A percentile compares a stretch with the other conserved stretches of the same genome.
Evolutionary conservation across 2,113 vertebrate genomes (phyloP).

Genomic region (Varanus komodoensis): DNA sequence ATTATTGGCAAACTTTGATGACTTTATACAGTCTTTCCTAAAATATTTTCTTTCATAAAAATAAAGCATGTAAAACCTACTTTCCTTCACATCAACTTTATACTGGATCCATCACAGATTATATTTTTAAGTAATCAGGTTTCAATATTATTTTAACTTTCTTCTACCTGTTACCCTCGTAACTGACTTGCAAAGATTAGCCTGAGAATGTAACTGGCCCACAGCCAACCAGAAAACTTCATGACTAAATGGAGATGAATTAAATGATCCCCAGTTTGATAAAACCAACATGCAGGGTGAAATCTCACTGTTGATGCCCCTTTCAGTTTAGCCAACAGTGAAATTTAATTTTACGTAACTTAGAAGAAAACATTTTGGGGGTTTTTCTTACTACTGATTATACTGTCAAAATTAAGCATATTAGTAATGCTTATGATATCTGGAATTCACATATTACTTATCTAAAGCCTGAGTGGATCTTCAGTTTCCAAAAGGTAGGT

Average conservation of each 20-base stretch:
- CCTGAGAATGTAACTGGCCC: background rate
- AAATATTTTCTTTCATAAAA: background rate
- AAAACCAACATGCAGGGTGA: background rate
- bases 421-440: background rate
- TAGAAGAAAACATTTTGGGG: background rate
- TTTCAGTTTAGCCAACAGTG: background rate
- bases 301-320: background rate
- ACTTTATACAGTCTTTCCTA: background rate
- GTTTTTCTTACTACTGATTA: background rate
- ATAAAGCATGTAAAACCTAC: background rate
- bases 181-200: background rate
- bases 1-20: background rate
- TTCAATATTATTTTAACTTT: background rate
- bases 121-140: background rate
- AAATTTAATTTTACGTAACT: rapidly evolving
- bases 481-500: background rate
- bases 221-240: background rate
- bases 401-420: background rate
- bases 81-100: background rate
- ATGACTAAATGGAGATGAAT: background rate
- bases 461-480: background rate
- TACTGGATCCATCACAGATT: no score
- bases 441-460: background rate
- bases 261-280: background rate
- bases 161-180: background rate